phyloP scores from a whole-genome alignment of 2,113 vertebrate species.

The Rattus rattus region DNA sequence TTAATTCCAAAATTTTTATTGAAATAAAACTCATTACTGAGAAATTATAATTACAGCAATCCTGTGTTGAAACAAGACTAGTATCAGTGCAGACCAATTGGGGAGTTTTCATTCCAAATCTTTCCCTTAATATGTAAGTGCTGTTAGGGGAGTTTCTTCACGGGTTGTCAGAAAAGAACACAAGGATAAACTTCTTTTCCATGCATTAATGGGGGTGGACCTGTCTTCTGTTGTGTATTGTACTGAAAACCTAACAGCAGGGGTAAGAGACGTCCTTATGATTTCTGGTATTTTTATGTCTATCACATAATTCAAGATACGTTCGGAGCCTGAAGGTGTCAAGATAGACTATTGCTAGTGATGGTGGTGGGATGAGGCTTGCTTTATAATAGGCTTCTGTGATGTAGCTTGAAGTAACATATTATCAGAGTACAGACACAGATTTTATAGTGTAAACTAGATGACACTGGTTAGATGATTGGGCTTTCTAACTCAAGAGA shows the following conservation, averaged over 20 bases:
- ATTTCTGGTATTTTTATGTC: background rate
- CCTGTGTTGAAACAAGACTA: background rate
- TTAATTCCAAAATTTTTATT: slow-evolving; percentile 16
- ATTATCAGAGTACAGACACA: background rate
- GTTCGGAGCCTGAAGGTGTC: background rate
- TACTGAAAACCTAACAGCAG: background rate
- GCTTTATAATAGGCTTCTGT: background rate
- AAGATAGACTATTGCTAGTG: background rate
- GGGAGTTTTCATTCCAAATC: background rate
- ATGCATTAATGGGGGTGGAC: rapidly evolving
- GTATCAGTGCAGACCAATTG: background rate
- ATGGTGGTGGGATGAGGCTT: background rate
- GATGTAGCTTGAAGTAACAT: background rate
- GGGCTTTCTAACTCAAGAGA: background rate
- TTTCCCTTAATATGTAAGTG: background rate
- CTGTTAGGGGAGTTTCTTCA: background rate
- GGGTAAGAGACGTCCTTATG: background rate
- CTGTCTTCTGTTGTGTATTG: background rate
- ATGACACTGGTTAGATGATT: background rate
- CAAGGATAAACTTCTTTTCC: background rate
- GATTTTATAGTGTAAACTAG: background rate
- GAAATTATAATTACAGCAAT: background rate
- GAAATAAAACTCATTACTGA: background rate
- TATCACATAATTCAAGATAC: background rate
- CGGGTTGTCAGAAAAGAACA: background rate